Conservation (phyloP, 2,797 vertebrate species). For the Peromyscus melanophrys region DNA sequence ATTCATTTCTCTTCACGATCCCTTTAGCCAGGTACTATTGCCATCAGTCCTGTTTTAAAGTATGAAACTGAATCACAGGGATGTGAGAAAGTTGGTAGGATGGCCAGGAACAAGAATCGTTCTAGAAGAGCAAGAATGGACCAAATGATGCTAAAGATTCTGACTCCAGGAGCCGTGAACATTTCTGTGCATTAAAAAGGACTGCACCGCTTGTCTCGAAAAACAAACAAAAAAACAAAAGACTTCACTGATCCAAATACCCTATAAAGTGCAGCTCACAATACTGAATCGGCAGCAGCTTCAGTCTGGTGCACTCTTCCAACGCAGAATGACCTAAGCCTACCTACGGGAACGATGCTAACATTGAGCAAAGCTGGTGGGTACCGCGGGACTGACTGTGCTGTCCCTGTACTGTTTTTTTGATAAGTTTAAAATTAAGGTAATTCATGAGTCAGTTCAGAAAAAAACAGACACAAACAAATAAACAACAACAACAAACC, state of each 20-base stretch:
- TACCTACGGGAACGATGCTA: neutral
- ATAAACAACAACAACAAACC: neutral
- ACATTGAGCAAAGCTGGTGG: neutral
- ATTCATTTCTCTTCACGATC: constrained; percentile 43
- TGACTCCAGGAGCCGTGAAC: constrained; percentile 15
- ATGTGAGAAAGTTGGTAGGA: neutral
- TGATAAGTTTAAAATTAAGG: constrained; percentile 49
- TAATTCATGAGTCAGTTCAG: neutral
- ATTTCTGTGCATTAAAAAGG: constrained; percentile 52
- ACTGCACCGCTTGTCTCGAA: neutral
- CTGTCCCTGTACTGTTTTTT: neutral
- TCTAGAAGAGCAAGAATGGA: neutral
- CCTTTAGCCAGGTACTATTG: neutral
- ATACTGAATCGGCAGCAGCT: neutral
- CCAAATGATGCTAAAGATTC: neutral
- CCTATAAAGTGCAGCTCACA: neutral
- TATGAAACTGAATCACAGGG: constrained; percentile 31
- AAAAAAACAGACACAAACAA: neutral
- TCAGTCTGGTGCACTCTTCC: neutral
- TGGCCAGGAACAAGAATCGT: constrained; percentile 17
- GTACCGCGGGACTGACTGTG: neutral
- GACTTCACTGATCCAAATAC: constrained; percentile 25
- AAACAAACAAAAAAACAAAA: neutral
- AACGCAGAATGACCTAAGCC: neutral
- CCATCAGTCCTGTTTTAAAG: constrained; percentile 39